A percentile compares a stretch with the other conserved stretches of the same genome.
Conservation (phyloP, 2,888 invertebrate genomes). For the Cantharis rustica region DNA sequence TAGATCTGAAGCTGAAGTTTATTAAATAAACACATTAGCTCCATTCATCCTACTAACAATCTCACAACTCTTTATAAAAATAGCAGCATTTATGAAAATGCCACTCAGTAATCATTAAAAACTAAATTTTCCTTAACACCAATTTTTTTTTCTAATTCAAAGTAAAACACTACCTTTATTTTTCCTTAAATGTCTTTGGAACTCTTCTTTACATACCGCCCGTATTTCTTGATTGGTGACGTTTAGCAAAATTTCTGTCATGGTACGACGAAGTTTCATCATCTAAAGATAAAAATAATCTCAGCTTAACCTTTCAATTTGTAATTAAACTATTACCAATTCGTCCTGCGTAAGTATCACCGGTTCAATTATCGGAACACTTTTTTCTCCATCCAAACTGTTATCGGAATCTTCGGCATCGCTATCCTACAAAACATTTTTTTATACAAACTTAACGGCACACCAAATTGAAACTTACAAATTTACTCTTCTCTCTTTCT, state of each 20-base stretch:
- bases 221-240: conserved; percentile 91
- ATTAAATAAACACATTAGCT: conserved; percentile 54
- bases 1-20: conserved; percentile 57
- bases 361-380: conserved; percentile 40
- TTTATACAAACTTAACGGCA: not conserved
- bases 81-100: conserved; percentile 13
- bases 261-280: conserved; percentile 81
- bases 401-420: conserved; percentile 60
- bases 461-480: conserved; percentile 56
- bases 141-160: conserved; percentile 2
- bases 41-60: conserved; percentile 52
- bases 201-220: conserved; percentile 82
- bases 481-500: conserved; percentile 64
- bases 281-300: conserved; percentile 67
- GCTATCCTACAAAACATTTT: conserved; percentile 43
- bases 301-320: not conserved
- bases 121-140: conserved; percentile 27
- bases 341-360: conserved; percentile 55
- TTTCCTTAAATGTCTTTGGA: conserved; percentile 70
- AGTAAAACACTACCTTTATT: conserved; percentile 75
- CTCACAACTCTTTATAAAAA: conserved; percentile 38
- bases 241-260: conserved; percentile 93
- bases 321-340: conserved; percentile 58
- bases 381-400: conserved; percentile 55
- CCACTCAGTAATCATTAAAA: conserved; percentile 15